Evolutionary conservation across 2,888 invertebrate species (phyloP), one percentile per base, ranked within the genome.

Genomic region (Caenorhabditis angaria): DNA sequence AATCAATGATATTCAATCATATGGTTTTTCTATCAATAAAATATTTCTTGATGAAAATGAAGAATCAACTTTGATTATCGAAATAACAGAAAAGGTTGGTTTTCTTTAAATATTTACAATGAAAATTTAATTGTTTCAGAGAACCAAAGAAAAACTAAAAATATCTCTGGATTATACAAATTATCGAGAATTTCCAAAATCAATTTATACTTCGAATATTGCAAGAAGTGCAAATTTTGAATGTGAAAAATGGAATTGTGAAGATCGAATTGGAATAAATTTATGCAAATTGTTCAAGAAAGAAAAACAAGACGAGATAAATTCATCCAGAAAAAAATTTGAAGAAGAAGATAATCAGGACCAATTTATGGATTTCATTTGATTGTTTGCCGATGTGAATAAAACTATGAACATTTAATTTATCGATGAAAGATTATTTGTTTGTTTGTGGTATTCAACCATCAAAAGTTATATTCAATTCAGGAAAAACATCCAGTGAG

Each of bases 331-430:
- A 14, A n/a, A 14, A 50, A 54, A 1, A 48, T n/a, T n/a, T 5
- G 25, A 35, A 29, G 4, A 58, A 25, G 14, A 47, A 35, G n/a
- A 35, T 20, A n/a, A 14, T 14, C 14, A 47, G 27, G 47, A 35
- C 20, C 55, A 61, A 20, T 56, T 65, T 2, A 66, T 71, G 63
- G 71, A 71, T 61, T 71, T 71, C 24, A 64, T 71, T 25, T 70
- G 22, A 65, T 18, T 1, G 14, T 22, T 20, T 56, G n/a, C n/a
- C n/a, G n/a, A 1, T 24, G 20, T 59, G n/a, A 51, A 47, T 47
- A 6, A n/a, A 32, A 25, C 18, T n/a, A 22, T 51, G 20, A 41
- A 24, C 29, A 50, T 47, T 14, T 25, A 3, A 2, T n/a, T 32
- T 41, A 3, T 41, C 54, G 2, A 24, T 29, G 1, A 18, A 24